Conservation (phyloP, 2,888 invertebrate species). For the Drosophila demipolita region DNA sequence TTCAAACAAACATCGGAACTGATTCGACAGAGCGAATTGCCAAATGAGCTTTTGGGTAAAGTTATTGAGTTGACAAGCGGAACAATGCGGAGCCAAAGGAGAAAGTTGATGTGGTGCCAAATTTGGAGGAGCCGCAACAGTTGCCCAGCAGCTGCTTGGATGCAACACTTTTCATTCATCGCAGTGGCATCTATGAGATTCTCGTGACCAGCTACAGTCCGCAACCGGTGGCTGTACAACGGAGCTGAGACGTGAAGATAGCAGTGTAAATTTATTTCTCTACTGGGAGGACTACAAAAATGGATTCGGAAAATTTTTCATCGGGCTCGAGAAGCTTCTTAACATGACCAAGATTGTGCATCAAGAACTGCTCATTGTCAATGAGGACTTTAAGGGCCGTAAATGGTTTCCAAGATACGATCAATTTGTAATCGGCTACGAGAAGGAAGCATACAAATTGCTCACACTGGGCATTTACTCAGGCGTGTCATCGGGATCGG, state of each 20-base stretch:
- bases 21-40: background rate
- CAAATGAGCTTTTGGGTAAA: background rate
- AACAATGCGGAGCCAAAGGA: background rate
- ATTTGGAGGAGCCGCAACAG: background rate
- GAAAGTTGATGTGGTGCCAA: background rate
- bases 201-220: slow-evolving; percentile 85
- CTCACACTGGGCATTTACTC: slow-evolving; percentile 88
- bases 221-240: slow-evolving; percentile 89
- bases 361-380: slow-evolving; percentile 87
- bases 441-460: slow-evolving; percentile 88
- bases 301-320: slow-evolving; percentile 89
- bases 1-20: background rate
- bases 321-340: slow-evolving; percentile 89
- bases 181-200: slow-evolving; percentile 81
- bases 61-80: background rate
- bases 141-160: slow-evolving; percentile 67
- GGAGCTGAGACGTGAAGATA: slow-evolving; percentile 88
- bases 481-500: slow-evolving; percentile 86
- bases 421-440: slow-evolving; percentile 88
- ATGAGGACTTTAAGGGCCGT: slow-evolving; percentile 87
- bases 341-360: slow-evolving; percentile 83
- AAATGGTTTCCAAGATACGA: slow-evolving; percentile 87
- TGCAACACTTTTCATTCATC: slow-evolving; percentile 40
- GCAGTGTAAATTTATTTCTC: slow-evolving; percentile 88
- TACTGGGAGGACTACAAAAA: slow-evolving; percentile 88